Percentiles rank a stretch among this genome's conserved stretches.
Evolutionary conservation across 1,140 invertebrate species (phyloP).

Genomic region (Argopecten irradians): DNA sequence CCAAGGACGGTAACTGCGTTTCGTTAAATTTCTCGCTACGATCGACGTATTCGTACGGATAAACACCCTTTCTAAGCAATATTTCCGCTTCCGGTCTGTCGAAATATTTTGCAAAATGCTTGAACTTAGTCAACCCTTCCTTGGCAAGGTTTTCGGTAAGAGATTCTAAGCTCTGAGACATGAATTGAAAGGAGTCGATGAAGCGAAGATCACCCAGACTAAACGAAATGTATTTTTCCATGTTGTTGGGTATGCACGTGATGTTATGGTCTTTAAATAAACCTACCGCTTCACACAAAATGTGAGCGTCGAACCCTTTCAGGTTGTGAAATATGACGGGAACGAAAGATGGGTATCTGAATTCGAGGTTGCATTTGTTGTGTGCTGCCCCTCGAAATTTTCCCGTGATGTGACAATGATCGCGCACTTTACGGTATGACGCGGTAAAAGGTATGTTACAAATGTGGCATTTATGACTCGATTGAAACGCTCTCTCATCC

Average conservation of each 20-base stretch:
- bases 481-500: neutral
- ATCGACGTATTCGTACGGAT: conserved; percentile 69
- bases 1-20: conserved; percentile 56
- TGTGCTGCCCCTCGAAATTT: conserved; percentile 40
- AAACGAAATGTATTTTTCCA: conserved; percentile 67
- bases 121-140: neutral
- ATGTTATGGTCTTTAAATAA: conserved; percentile 62
- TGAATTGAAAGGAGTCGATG: conserved; percentile 37
- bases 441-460: conserved; percentile 48
- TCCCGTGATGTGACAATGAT: conserved; percentile 42
- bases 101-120: neutral
- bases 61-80: conserved; percentile 63
- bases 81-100: conserved; percentile 17
- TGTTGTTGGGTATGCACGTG: conserved; percentile 70
- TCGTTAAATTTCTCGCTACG: conserved; percentile 60
- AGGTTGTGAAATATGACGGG: conserved; percentile 77
- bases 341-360: conserved; percentile 50
- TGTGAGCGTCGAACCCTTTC: conserved; percentile 71
- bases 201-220: conserved; percentile 29
- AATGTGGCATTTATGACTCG: conserved; percentile 25
- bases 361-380: conserved; percentile 43
- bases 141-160: too few relatives aligned
- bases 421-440: conserved; percentile 26
- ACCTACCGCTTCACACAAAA: conserved; percentile 68
- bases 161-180: too few relatives aligned